These are phyloP conservation scores for Phoeniculus purpureus DNA, from an alignment of 2,797 vertebrate genomes.

Conservation along the genomic window DNA sequence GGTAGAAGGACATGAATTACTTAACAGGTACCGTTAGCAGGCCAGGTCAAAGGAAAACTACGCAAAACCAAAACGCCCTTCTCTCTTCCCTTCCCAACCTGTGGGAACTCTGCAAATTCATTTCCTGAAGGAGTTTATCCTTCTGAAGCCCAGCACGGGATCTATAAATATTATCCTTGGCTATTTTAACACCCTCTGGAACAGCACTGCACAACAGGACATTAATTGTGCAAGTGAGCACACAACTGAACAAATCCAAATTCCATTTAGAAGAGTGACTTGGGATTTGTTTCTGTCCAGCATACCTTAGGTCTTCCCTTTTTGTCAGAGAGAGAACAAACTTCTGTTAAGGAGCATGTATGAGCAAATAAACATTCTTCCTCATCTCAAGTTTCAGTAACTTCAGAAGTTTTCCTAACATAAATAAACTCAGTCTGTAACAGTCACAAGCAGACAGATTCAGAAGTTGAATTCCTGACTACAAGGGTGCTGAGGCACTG, in stretches of 20 bases:
- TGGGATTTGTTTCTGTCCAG: neutral
- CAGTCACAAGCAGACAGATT: neutral
- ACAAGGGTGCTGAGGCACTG: too few species aligned
- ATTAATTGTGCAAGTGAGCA: neutral
- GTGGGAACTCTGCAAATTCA: neutral
- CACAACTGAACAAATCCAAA: neutral
- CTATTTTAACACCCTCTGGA: neutral
- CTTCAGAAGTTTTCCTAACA: neutral
- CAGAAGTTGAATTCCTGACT: neutral
- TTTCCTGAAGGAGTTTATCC: neutral
- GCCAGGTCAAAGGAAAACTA: neutral
- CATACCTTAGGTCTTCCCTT: neutral
- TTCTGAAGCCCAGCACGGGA: neutral
- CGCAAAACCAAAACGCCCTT: neutral
- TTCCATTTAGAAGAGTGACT: neutral
- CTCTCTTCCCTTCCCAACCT: neutral
- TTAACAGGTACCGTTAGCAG: neutral
- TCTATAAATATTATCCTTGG: constrained; percentile 7
- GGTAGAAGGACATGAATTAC: neutral
- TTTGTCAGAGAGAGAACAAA: neutral
- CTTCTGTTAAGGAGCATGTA: neutral
- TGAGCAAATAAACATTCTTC: neutral
- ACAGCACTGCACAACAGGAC: neutral
- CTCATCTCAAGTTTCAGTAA: neutral
- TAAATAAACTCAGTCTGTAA: neutral